Base-by-base conservation (phyloP, 2,113 vertebrate species). In the Passerina amoena region DNA sequence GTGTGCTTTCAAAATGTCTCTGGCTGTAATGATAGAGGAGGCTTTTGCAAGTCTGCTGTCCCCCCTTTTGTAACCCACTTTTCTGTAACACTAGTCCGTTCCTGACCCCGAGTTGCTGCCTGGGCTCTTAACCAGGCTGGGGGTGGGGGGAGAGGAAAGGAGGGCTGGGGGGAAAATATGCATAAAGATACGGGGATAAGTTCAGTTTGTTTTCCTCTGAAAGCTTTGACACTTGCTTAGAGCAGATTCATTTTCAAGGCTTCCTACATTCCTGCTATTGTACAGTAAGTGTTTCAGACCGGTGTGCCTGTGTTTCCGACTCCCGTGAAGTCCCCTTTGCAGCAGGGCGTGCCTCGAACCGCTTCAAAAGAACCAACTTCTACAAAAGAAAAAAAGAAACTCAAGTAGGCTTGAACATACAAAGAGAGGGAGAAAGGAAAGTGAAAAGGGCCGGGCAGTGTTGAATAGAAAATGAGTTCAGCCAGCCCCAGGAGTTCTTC, bases 331-430 rank as follows among this genome's bases (percentile, higher is more conserved):
- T 97, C 98, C 96, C 98, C 98, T 98, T 97, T 98, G 97, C 97
- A 64, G 96, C 98, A 98, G 99, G 99, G 99, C 98, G 98, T 99
- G 99, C 98, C 99, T 98, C 98, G 95, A 97, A 97, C 97, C 35
- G 98, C 98, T 99, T 99, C 99, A 99, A 99, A 99, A 99, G 99
- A 98, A 96, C 96, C 93, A 98, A 98, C 92, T 98, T 96, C 97
- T 97, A 99, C 98, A 99, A 99, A 99, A 98, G 98, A 97, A 98
- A 98, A 89, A 98, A 98, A 98, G 99, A 99, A 99, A 99, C 98
- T 98, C 97, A 98, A 99, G 98, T 98, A 98, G 98, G 98, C 98
- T 98, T 98, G 97, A 98, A 98, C 97, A 97, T 98, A 98, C 98
- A 98, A 98, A 98, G 97, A 97, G 96, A 97, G 92, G 71, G 92